Conservation (phyloP, 2,113 vertebrate species). For the Sclerurus mexicanus region DNA sequence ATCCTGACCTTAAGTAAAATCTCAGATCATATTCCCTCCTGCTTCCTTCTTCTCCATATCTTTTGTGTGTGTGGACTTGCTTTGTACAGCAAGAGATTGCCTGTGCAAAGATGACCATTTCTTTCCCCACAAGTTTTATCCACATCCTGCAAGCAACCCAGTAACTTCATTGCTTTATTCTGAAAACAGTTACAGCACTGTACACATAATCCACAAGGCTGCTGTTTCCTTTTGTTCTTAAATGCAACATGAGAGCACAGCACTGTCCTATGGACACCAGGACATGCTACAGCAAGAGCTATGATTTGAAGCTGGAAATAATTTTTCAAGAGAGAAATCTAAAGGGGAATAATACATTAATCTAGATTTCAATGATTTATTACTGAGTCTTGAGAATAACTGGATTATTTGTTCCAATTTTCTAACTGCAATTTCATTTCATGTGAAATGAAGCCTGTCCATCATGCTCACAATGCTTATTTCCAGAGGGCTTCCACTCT, state of each 20-base stretch:
- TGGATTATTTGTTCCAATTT: conserved; percentile 28
- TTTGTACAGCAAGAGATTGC: neutral
- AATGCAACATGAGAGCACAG: neutral
- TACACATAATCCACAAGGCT: neutral
- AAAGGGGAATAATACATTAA: neutral
- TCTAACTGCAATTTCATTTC: conserved; percentile 3
- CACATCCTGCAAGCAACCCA: neutral
- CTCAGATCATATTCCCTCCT: neutral
- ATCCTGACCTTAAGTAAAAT: neutral
- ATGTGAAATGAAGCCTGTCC: neutral
- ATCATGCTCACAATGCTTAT: neutral
- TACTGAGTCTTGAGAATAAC: neutral
- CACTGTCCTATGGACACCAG: neutral
- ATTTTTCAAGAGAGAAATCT: neutral
- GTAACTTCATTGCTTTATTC: neutral
- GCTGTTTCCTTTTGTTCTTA: neutral
- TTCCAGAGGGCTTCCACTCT: neutral
- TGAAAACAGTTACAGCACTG: neutral
- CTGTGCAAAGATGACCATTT: neutral
- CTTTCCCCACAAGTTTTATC: neutral
- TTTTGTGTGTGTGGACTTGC: neutral
- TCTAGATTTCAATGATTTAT: conserved; percentile 7
- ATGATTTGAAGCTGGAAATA: neutral
- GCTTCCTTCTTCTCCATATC: neutral
- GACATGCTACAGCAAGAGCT: neutral